Evolutionary conservation across 2,113 vertebrate genomes (phyloP), one percentile per base, ranked within the genome.

Genomic region (Toxotes jaculatrix): DNA sequence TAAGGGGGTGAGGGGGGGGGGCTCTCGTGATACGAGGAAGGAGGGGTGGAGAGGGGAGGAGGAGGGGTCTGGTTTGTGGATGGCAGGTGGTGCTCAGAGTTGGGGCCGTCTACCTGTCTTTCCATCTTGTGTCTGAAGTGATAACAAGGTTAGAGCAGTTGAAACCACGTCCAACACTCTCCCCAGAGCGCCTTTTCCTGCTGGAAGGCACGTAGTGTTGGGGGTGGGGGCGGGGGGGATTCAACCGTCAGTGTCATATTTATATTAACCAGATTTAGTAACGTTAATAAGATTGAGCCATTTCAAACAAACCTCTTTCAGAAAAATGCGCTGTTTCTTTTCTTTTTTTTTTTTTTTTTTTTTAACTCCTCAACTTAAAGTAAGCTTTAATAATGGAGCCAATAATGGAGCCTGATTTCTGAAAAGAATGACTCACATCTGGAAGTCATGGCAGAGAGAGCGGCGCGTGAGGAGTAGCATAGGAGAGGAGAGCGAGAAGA

Each of bases 11-110:
- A 88, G 79, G 80, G 81, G 65, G 38, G 68, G 70, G 34, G 59
- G 34, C 70, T 83, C 62, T 80, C 59, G 13, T 74, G 79, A 88
- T 73, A 74, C 32, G 72, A 76, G 70, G 59, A 77, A 56, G 5
- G 69, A 47, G 81, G 65, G 53, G 43, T 1, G 77, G 78, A 47
- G 67, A 47, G 19, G 60, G 61, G 38, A 23, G 49, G 1, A 7
- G 27, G 27, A n/a, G 66, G 38, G 43, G 38, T 45, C 62, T 55
- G 68, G 57, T 53, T 42, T 79, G 14, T 38, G 60, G 71, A 68
- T 11, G 7, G 79, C 87, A 89, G 91, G 87, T 86, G 89, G 57
- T 75, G 83, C 74, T 90, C 83, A 74, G 83, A 82, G 57, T 80
- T 31, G 45, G 13, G 67, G 77, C 77, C 12, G 23, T 74, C 82